Conservation (phyloP, 2,888 invertebrate species). For the Ceramica pisi region DNA sequence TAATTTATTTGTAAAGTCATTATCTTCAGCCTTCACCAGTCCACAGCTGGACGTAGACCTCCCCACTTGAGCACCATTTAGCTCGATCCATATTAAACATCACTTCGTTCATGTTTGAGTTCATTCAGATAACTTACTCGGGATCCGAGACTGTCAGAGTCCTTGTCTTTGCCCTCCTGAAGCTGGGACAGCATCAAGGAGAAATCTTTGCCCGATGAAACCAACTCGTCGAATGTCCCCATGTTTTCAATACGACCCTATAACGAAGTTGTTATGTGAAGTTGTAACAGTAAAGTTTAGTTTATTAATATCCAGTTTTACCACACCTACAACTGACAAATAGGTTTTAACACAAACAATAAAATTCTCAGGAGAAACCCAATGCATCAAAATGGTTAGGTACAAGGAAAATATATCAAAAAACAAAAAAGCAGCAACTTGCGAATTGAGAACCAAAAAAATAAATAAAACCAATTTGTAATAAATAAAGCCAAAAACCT, state of each 20-base stretch:
- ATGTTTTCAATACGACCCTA: conserved; percentile 91
- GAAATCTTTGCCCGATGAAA: conserved; percentile 90
- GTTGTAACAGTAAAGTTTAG: too few species aligned
- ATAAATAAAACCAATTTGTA: neutral
- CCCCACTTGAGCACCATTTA: too few species aligned
- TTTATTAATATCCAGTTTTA: neutral
- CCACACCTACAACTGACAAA: too few species aligned
- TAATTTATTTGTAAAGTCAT: neutral
- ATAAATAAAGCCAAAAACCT: conserved; percentile 67
- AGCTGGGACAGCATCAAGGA: conserved; percentile 87
- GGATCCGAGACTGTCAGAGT: conserved; percentile 77
- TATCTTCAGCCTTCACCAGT: neutral
- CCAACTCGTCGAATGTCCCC: conserved; percentile 91
- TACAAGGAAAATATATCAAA: neutral
- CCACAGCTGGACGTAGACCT: neutral
- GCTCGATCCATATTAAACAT: neutral
- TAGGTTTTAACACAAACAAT: neutral
- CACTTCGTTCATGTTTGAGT: too few species aligned
- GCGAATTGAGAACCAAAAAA: neutral
- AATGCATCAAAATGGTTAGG: neutral
- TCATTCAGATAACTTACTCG: conserved; percentile 71
- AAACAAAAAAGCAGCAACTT: neutral
- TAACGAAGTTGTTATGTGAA: too few species aligned
- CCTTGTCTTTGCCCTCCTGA: conserved; percentile 85
- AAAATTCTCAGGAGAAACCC: neutral